Evolutionary conservation across 1,140 invertebrate species (phyloP).

Genomic region (Anoplophora glabripennis): DNA sequence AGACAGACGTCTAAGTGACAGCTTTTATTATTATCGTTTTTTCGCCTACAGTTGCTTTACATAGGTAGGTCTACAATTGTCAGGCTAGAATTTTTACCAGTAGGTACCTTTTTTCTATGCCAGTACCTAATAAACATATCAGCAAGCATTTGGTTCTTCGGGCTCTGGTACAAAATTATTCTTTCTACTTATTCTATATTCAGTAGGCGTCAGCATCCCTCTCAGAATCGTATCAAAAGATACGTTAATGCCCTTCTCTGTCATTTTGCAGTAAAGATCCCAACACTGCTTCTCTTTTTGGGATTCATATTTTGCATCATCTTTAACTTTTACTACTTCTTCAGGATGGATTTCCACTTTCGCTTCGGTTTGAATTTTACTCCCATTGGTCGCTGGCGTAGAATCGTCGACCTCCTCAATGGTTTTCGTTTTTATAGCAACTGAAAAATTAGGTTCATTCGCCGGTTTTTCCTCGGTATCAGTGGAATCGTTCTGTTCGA

Average conservation of each 20-base stretch:
- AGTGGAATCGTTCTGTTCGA: too few relatives aligned
- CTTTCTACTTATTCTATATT: conserved; percentile 56
- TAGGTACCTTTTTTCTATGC: too few relatives aligned
- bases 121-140: not conserved
- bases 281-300: conserved; percentile 60
- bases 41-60: too few relatives aligned
- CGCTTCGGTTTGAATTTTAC: conserved; percentile 5
- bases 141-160: not conserved
- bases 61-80: too few relatives aligned
- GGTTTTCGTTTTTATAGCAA: conserved; percentile 11
- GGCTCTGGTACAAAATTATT: not conserved
- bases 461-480: not conserved
- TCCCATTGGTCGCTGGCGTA: not conserved
- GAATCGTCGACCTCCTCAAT: not conserved
- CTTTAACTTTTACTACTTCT: conserved; percentile 9
- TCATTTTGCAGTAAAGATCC: conserved; percentile 66
- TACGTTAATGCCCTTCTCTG: conserved; percentile 65
- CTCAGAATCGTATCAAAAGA: conserved; percentile 67
- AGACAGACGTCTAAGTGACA: too few relatives aligned
- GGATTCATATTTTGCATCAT: conserved; percentile 28
- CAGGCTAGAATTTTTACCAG: too few relatives aligned
- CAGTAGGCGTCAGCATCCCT: conserved; percentile 69
- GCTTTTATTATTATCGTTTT: too few relatives aligned
- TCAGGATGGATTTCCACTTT: not conserved
- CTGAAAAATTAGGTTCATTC: not conserved